Conservation (phyloP, 2,888 invertebrate genomes). For the Physocephala rufipes region DNA sequence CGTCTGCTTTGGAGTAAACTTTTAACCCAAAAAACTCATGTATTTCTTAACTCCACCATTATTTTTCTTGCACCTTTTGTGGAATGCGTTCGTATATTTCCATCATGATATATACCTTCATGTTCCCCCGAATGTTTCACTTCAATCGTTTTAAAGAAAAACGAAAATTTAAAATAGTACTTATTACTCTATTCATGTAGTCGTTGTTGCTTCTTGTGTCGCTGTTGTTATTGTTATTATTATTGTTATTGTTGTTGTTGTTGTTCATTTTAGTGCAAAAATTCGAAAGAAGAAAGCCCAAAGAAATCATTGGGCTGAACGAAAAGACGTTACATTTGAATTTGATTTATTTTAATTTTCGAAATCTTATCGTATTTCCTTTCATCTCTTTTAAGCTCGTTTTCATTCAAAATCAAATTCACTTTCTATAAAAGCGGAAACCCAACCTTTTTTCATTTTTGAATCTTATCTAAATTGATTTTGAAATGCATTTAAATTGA, state of each 20-base stretch:
- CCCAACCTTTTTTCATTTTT: no score
- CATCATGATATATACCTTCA: background rate
- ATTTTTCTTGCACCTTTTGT: no score
- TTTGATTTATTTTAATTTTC: slow-evolving; percentile 18
- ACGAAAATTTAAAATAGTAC: no score
- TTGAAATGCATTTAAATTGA: no score
- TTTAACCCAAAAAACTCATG: no score
- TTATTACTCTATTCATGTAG: no score
- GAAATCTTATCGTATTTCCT: slow-evolving; percentile 39
- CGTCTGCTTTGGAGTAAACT: no score
- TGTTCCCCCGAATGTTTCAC: slow-evolving; percentile 14
- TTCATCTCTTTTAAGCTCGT: background rate
- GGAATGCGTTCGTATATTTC: no score
- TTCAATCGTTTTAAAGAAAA: slow-evolving; percentile 17
- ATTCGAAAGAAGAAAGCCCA: background rate
- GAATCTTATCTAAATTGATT: no score
- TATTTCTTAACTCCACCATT: no score
- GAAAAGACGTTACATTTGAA: slow-evolving; percentile 25
- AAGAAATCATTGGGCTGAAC: slow-evolving; percentile 45
- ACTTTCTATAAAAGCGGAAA: no score
- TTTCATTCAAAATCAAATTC: slow-evolving; percentile 8
- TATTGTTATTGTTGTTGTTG: background rate
- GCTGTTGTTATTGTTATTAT: background rate
- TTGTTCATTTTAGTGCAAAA: background rate
- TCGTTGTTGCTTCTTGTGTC: background rate